phyloP scores from a whole-genome alignment of 2,888 invertebrate genomes.

The Metopia argyrocephala region DNA sequence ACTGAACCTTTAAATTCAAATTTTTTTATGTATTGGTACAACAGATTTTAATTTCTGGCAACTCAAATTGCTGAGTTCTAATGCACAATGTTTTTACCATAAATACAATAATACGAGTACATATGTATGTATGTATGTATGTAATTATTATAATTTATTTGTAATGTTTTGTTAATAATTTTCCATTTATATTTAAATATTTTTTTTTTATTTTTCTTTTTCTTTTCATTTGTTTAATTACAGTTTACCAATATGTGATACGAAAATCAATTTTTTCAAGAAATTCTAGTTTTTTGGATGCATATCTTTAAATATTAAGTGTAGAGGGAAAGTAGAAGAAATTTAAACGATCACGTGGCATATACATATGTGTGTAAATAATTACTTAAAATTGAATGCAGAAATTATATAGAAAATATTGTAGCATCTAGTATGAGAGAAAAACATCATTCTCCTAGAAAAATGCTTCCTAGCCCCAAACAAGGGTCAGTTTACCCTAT shows the following conservation, averaged over 20 bases:
- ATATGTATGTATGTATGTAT: too few species aligned
- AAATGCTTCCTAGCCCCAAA: slow-evolving; percentile 88
- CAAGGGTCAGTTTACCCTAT: slow-evolving; percentile 87
- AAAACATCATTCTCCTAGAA: slow-evolving; percentile 94
- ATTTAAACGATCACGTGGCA: background rate
- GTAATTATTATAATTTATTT: too few species aligned
- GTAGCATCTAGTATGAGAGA: slow-evolving; percentile 83
- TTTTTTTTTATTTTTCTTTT: background rate
- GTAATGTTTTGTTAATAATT: too few species aligned
- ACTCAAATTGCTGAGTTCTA: too few species aligned
- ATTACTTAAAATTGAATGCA: slow-evolving; percentile 48
- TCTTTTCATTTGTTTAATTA: background rate
- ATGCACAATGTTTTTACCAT: too few species aligned
- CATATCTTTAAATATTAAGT: background rate
- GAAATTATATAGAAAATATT: slow-evolving; percentile 26
- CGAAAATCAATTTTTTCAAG: background rate
- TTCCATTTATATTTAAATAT: background rate
- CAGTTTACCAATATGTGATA: background rate
- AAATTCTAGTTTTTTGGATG: background rate
- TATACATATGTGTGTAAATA: background rate
- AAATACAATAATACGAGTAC: too few species aligned
- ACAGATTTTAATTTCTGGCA: too few species aligned
- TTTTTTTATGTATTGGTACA: too few species aligned
- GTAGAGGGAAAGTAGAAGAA: background rate
- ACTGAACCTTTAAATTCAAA: too few species aligned